These are phyloP conservation scores for Teleiodes luculella DNA, from an alignment of 2,888 invertebrate species.

Conservation along the genomic window DNA sequence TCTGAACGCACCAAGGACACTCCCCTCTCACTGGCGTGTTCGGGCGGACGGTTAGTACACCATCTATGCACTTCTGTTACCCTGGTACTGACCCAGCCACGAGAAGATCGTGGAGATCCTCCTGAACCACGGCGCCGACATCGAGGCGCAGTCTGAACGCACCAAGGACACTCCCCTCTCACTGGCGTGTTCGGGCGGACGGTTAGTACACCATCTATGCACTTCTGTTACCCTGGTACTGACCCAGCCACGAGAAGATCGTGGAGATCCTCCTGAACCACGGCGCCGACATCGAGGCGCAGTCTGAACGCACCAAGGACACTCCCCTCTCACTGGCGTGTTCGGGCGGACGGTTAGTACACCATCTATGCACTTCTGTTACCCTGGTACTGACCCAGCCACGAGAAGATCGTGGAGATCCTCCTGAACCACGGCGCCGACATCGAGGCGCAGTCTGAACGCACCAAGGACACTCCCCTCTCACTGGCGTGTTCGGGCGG, in stretches of 20 bases:
- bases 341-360: constrained; percentile 97
- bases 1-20: constrained; percentile 99
- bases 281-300: constrained; percentile 98
- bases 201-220: too few relatives aligned
- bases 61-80: constrained; percentile 98
- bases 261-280: constrained; percentile 96
- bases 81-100: constrained; percentile 95
- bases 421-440: too few relatives aligned
- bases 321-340: constrained; percentile 98
- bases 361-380: too few relatives aligned
- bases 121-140: constrained; percentile 95
- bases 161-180: constrained; percentile 99
- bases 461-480: too few relatives aligned
- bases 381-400: too few relatives aligned
- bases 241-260: constrained; percentile 89
- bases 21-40: constrained; percentile 97
- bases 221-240: constrained; percentile 98
- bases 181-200: constrained; percentile 97
- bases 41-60: constrained; percentile 97
- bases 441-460: too few relatives aligned
- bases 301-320: constrained; percentile 99
- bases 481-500: too few relatives aligned
- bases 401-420: too few relatives aligned
- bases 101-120: constrained; percentile 92
- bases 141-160: constrained; percentile 98